Base-by-base conservation (phyloP, 2,797 vertebrate genomes). In the Sciaenops ocellatus region DNA sequence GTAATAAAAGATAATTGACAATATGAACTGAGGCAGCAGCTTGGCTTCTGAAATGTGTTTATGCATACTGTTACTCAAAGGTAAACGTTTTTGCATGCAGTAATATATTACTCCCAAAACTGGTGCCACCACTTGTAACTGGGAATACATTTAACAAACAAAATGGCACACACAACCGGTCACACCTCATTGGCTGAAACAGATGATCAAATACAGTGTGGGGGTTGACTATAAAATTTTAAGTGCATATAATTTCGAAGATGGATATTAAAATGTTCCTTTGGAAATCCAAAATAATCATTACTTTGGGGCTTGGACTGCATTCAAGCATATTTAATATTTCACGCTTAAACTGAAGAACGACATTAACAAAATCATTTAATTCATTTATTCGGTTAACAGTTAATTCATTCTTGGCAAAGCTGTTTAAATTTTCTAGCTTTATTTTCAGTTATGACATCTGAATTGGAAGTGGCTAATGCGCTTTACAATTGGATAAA, bases 321-420 rank as follows among this genome's bases (percentile, higher is more conserved):
- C 46, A 69, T 79, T 88, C 59, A 83, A 85, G 76, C 41, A 48
- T 82, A 77, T 89, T 87, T 73, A 77, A 82, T 79, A 73, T 86
- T 70, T 82, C 69, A 78, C 20, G 42, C 72, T 67, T 54, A 74
- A 68, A 87, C 62, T 65, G 68, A 67, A 44, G 26, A 42, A 82
- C 5, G 2, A 60, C 62, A 84, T 87, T 84, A 81, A 67, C 56
- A 79, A 72, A 84, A 83, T 84, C 46, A 70, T 70, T 80, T 76
- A 74, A 82, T 81, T 80, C 20, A 79, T 76, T 87, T 83, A 63
- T 82, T 79, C 38, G 44, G 67, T 66, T 74, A 74, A 80, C 70
- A 72, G 67, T 84, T 74, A 82, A 81, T 90, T 80, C 38, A 80
- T 69, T 83, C 71, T 76, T 86, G 61, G 72, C 78, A 26, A 61